Conservation (phyloP, 1,140 invertebrate genomes). For the Heliconius eleuchia region DNA sequence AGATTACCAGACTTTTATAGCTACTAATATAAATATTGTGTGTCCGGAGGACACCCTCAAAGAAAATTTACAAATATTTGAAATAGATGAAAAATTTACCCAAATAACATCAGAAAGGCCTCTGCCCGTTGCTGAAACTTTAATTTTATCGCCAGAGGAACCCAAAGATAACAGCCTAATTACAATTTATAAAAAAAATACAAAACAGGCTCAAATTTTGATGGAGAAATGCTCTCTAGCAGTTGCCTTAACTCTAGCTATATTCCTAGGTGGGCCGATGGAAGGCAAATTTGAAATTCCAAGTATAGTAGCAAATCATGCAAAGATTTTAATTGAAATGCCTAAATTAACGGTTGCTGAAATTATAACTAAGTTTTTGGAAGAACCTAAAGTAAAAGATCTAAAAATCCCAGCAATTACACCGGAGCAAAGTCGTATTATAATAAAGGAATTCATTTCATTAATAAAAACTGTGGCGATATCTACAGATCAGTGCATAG, state of each 20-base stretch:
- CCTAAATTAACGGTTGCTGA: conserved; percentile 23
- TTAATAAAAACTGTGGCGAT: neutral
- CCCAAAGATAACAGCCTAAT: conserved; percentile 16
- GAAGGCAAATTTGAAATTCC: conserved; percentile 2
- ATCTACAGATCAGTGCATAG: neutral
- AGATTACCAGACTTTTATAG: neutral
- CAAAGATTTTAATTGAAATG: conserved; percentile 11
- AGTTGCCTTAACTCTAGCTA: conserved; percentile 17
- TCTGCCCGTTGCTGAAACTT: conserved; percentile 20
- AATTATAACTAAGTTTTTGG: neutral
- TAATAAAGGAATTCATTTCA: conserved; percentile 1
- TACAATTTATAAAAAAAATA: too few species aligned
- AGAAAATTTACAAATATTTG: conserved; percentile 18
- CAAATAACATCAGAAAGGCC: conserved; percentile 22
- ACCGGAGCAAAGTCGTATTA: neutral
- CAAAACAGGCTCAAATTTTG: conserved; percentile 11
- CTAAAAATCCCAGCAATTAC: neutral
- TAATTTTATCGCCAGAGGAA: conserved; percentile 20
- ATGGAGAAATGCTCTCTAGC: conserved; percentile 12
- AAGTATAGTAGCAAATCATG: neutral
- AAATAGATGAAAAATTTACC: conserved; percentile 20
- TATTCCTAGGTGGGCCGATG: neutral
- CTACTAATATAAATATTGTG: conserved; percentile 16
- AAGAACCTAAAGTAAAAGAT: conserved; percentile 3
- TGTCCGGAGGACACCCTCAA: conserved; percentile 21